Percentiles rank a stretch among this genome's conserved stretches.
Evolutionary conservation across 2,888 invertebrate genomes (phyloP).

Genomic region (Julus scanicus): DNA sequence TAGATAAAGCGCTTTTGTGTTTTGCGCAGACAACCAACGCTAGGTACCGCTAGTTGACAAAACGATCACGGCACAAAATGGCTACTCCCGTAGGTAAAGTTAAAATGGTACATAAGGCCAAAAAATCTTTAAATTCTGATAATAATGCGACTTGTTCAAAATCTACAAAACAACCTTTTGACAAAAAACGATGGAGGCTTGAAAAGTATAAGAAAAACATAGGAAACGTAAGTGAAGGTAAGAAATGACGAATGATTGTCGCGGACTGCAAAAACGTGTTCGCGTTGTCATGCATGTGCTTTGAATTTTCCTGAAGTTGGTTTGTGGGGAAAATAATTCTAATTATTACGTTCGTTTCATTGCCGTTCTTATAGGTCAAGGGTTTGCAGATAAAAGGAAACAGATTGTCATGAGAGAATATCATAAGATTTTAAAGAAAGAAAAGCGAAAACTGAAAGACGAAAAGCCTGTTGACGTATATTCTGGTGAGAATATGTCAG

Average conservation of each 20-base stretch:
- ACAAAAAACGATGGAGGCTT: not conserved
- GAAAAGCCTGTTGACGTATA: not conserved
- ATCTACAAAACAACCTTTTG: not conserved
- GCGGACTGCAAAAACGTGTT: no score
- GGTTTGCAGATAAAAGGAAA: constrained; percentile 37
- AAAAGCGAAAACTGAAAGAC: not conserved
- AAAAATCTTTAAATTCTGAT: not conserved
- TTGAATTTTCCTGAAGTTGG: no score
- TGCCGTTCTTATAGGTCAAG: not conserved
- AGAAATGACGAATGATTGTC: no score
- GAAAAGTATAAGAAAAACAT: constrained; percentile 8
- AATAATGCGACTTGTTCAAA: not conserved
- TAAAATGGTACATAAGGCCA: not conserved
- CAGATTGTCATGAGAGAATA: not conserved
- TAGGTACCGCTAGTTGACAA: not conserved
- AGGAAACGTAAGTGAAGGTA: not conserved
- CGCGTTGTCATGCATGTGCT: no score
- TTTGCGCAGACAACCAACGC: not conserved
- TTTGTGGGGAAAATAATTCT: no score
- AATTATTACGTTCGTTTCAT: no score
- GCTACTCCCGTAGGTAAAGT: not conserved
- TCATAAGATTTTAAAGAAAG: constrained; percentile 40
- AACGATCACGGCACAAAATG: not conserved
- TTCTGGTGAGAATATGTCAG: not conserved
- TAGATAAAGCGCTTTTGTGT: constrained; percentile 1